These are phyloP conservation scores for Mystacides longicornis DNA, from an alignment of 2,888 invertebrate species.

Conservation along the genomic window DNA sequence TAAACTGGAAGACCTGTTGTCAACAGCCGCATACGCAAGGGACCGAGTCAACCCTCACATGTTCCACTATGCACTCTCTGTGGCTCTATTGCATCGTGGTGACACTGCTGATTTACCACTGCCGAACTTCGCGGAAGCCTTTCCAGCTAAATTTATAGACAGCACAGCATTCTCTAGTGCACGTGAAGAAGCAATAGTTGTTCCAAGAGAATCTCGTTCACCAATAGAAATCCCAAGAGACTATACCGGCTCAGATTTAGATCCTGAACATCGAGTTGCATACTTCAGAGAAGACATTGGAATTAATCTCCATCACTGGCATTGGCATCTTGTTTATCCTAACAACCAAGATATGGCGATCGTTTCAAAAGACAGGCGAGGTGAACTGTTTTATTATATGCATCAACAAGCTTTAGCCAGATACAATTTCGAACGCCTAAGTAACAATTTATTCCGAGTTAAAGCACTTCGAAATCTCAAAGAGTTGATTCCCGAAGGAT, in stretches of 20 bases:
- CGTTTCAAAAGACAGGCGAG: slow-evolving; percentile 53
- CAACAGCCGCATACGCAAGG: slow-evolving; percentile 58
- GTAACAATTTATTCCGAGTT: slow-evolving; percentile 18
- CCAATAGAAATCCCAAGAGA: slow-evolving; percentile 63
- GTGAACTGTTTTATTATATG: slow-evolving; percentile 62
- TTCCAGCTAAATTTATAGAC: slow-evolving; percentile 78
- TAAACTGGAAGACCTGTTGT: slow-evolving; percentile 62
- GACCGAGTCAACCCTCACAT: slow-evolving; percentile 66
- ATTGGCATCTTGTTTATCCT: slow-evolving; percentile 86
- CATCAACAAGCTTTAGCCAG: slow-evolving; percentile 56
- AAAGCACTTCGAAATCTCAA: slow-evolving; percentile 16
- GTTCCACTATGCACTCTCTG: slow-evolving; percentile 68
- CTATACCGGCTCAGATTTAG: slow-evolving; percentile 65
- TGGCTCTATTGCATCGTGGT: slow-evolving; percentile 59
- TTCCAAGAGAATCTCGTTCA: slow-evolving; percentile 55
- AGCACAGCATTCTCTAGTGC: slow-evolving; percentile 62
- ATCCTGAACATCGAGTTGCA: slow-evolving; percentile 72
- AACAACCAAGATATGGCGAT: slow-evolving; percentile 49
- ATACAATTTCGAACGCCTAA: slow-evolving; percentile 29
- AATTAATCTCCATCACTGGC: slow-evolving; percentile 85
- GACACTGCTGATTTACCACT: slow-evolving; percentile 63
- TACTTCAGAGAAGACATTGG: slow-evolving; percentile 84
- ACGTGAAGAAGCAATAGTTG: slow-evolving; percentile 60
- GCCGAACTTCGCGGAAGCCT: slow-evolving; percentile 68
- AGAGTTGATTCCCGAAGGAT: slow-evolving; percentile 31